Evolutionary conservation across 2,888 invertebrate genomes (phyloP).

Genomic region (Clanis bilineata): DNA sequence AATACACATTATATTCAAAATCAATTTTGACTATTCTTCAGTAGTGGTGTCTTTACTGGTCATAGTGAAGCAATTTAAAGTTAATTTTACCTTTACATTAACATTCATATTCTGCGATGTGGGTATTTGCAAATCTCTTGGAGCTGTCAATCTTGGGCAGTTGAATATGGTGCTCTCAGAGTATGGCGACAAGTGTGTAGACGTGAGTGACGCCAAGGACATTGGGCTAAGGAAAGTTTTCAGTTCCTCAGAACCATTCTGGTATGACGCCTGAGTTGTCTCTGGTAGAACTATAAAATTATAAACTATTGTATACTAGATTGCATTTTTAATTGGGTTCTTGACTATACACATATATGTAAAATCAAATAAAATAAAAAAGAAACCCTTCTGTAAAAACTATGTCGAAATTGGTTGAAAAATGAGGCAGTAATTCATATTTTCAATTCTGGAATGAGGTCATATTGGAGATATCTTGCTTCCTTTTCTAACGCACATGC

Average conservation of each 20-base stretch:
- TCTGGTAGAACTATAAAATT: slow-evolving; percentile 46
- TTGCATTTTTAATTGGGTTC: background rate
- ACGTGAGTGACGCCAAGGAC: slow-evolving; percentile 61
- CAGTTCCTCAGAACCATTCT: slow-evolving; percentile 40
- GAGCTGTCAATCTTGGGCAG: slow-evolving; percentile 60
- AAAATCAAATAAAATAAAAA: no score
- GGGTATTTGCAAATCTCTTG: slow-evolving; percentile 71
- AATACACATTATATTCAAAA: no score
- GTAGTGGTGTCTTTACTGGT: no score
- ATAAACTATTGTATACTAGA: background rate
- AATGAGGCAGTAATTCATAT: no score
- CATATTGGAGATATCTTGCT: no score
- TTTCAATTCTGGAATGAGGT: no score
- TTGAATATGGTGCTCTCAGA: slow-evolving; percentile 46
- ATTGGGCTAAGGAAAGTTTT: slow-evolving; percentile 63
- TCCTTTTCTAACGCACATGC: no score
- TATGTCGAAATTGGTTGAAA: no score
- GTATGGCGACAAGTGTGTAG: slow-evolving; percentile 56
- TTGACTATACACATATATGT: no score
- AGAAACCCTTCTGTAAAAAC: no score
- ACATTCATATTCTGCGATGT: slow-evolving; percentile 32
- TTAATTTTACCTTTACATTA: slow-evolving; percentile 50
- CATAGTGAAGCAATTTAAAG: no score
- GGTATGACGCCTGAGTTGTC: slow-evolving; percentile 30
- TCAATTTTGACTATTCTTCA: no score